Base-by-base conservation (phyloP, 1,140 invertebrate genomes). In the Ladona fulva region DNA sequence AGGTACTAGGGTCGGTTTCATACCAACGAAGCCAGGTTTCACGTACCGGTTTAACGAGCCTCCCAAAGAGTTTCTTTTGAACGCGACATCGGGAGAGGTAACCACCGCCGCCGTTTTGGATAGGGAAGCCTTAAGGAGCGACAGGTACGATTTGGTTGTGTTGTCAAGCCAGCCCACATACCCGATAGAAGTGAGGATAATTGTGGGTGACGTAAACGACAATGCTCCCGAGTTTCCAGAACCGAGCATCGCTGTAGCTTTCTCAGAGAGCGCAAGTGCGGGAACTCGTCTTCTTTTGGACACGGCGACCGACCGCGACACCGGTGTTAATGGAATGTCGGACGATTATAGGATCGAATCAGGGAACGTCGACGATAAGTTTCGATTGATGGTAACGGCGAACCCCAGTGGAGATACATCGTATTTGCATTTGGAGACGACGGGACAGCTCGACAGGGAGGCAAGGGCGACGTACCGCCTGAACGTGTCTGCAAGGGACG, bases 121-220 rank as follows among this genome's bases (percentile, higher is more conserved):
- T 85, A 87, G 95, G 6, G 95, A 97, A 83, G 88, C 89, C 6
- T 85, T 95, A 75, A 82, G 84, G 25, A 92, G 88, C 79, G 94
- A 96, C 81, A 88, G 93, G 29, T 96, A 95, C 84, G 95, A 96
- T 82, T 87, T 97, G 76, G 95, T 97, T 22, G 92, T 97, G 3
- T 86, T 97, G 22, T 96, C 94, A 12, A 96, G 94, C 82, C 94
- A 96, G 82, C 95, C 95, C 3, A 97, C 95, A 0, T 97, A 97
- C 84, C 95, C 95, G 0, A 95, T 97, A 77, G 95, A 97, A 85
- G 95, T 97, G 14, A 87, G 94, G 78, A 94, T 97, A 78, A 85
- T 91, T 16, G 93, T 97, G 0, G 84, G 92, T 0, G 95, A 97
- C 84, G 89, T 96, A 24, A 97, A 97, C 84, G 95, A 97, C 85